These are phyloP conservation scores for Rhizoglyphus robini DNA, from an alignment of 1,140 invertebrate genomes.

Conservation along the genomic window DNA sequence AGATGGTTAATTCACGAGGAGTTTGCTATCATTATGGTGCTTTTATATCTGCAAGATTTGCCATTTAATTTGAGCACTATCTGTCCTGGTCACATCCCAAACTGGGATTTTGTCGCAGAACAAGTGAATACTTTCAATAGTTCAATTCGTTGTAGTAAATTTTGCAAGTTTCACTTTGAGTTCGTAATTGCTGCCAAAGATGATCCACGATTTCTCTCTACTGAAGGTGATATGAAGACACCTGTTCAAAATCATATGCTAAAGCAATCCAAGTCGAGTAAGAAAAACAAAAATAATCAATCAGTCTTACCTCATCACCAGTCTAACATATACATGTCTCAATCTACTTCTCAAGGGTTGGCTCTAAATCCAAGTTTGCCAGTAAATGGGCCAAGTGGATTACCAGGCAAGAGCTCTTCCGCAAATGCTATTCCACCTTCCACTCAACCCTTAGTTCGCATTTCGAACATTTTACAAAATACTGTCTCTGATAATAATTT, in stretches of 20 bases:
- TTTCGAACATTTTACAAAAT: conserved; percentile 63
- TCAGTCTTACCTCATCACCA: background rate
- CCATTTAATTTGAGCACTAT: conserved; percentile 60
- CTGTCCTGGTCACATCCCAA: conserved; percentile 68
- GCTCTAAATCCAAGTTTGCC: background rate
- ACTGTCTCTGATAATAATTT: conserved; percentile 67
- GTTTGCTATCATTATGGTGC: conserved; percentile 59
- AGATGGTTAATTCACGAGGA: conserved; percentile 85
- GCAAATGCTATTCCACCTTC: background rate
- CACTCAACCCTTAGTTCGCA: conserved; percentile 37
- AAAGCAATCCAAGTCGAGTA: background rate
- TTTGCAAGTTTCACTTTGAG: conserved; percentile 65
- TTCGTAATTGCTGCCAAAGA: conserved; percentile 64
- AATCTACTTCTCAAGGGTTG: background rate
- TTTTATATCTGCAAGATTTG: conserved; percentile 65
- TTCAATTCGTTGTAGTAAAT: conserved; percentile 69
- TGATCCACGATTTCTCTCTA: conserved; percentile 64
- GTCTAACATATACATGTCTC: background rate
- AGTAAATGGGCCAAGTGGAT: background rate
- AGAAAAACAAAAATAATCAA: background rate
- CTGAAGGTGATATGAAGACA: conserved; percentile 34
- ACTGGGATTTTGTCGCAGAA: conserved; percentile 90
- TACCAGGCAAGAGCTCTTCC: background rate
- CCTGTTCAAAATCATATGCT: background rate
- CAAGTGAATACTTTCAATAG: conserved; percentile 63